Evolutionary conservation across 2,113 vertebrate genomes (phyloP).

Genomic region (Sinocyclocheilus anshuiensis): DNA sequence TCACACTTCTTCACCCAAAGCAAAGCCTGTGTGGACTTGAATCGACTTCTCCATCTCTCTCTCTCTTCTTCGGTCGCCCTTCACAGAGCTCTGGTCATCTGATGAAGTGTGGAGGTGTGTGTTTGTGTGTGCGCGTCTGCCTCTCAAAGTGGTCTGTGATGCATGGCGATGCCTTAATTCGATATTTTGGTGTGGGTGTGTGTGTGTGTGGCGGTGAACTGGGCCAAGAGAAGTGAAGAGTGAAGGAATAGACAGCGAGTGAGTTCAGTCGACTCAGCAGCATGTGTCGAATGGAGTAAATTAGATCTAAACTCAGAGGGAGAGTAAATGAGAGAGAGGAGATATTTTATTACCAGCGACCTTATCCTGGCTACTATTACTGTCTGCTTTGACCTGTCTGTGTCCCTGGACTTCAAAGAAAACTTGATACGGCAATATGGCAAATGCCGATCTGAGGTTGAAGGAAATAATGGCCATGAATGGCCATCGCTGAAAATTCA

Average conservation of each 20-base stretch:
- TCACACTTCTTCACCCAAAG: constrained; percentile 32
- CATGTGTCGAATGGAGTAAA: constrained; percentile 37
- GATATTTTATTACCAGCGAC: constrained; percentile 66
- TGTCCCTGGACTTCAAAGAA: constrained; percentile 31
- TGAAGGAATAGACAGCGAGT: constrained; percentile 33
- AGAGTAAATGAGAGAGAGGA: constrained; percentile 52
- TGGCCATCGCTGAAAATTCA: constrained; percentile 38
- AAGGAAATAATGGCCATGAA: constrained; percentile 40
- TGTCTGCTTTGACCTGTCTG: constrained; percentile 57
- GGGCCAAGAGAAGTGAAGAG: constrained; percentile 28
- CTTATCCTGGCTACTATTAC: constrained; percentile 59
- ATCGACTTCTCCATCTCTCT: constrained; percentile 14
- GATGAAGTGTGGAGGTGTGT: constrained; percentile 57
- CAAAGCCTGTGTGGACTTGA: constrained; percentile 13
- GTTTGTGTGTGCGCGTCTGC: constrained; percentile 48
- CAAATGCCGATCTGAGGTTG: background rate
- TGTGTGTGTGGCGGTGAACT: constrained; percentile 11
- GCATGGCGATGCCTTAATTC: constrained; percentile 61
- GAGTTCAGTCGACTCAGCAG: constrained; percentile 57
- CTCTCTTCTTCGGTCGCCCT: constrained; percentile 50
- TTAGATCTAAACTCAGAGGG: constrained; percentile 38
- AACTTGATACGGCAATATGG: constrained; percentile 26
- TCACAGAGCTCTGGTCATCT: constrained; percentile 57
- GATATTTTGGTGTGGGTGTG: constrained; percentile 53
- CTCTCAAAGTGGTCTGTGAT: constrained; percentile 60